These are phyloP conservation scores for Meliscaeva auricollis DNA, from an alignment of 2,888 invertebrate species.

Conservation along the genomic window DNA sequence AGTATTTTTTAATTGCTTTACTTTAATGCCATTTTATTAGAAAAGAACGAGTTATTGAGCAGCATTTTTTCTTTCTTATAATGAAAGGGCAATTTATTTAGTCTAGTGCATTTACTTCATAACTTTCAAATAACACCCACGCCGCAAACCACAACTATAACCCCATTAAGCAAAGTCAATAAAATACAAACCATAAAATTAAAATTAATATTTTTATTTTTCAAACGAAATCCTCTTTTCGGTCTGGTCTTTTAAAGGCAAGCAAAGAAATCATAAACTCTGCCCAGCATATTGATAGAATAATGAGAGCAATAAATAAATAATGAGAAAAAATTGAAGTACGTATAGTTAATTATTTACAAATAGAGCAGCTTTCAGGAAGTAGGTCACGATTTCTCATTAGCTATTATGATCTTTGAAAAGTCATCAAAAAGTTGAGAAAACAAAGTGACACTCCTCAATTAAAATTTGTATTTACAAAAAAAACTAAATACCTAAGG, in stretches of 20 bases:
- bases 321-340: constrained; percentile 19
- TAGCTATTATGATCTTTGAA: background rate
- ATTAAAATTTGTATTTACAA: too few species aligned
- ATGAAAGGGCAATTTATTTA: too few species aligned
- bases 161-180: constrained; percentile 11
- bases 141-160: background rate
- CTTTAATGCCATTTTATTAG: too few species aligned
- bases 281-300: background rate
- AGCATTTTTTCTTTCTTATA: too few species aligned
- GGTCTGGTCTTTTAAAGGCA: background rate
- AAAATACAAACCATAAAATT: constrained; percentile 11
- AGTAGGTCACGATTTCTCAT: constrained; percentile 16
- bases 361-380: background rate
- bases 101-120: too few species aligned
- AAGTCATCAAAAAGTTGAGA: constrained; percentile 4
- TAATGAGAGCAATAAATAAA: constrained; percentile 4
- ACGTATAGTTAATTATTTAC: background rate
- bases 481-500: too few species aligned
- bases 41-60: too few species aligned
- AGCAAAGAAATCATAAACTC: constrained; percentile 2
- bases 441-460: background rate
- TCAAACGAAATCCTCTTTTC: constrained; percentile 3
- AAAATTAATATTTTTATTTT: constrained; percentile 11
- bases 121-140: too few species aligned
- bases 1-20: too few species aligned